A percentile compares a stretch with the other conserved stretches of the same genome.
Evolutionary conservation across 2,888 invertebrate species (phyloP).

Genomic region (Drosophila anomelani): DNA sequence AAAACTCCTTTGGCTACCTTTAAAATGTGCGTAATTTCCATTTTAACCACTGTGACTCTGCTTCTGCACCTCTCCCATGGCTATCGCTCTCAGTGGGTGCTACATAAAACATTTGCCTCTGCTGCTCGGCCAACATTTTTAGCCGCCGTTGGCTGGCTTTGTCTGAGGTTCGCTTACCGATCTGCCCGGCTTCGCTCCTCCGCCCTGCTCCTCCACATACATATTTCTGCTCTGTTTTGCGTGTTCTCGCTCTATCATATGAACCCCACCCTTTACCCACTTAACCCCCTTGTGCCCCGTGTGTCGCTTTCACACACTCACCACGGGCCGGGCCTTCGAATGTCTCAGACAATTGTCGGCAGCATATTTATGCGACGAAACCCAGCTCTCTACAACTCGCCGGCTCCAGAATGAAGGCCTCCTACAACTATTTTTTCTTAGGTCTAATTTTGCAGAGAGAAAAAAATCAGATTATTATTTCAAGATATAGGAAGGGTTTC

Average conservation of each 20-base stretch:
- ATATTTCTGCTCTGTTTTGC: constrained; percentile 61
- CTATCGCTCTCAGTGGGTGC: constrained; percentile 58
- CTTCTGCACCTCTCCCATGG: constrained; percentile 49
- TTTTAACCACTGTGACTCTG: constrained; percentile 16
- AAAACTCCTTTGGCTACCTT: neutral
- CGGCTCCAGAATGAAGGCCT: constrained; percentile 17
- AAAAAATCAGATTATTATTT: neutral
- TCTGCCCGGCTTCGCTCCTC: neutral
- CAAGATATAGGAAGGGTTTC: neutral
- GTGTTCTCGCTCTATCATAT: constrained; percentile 46
- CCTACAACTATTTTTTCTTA: constrained; percentile 19
- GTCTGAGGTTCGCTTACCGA: constrained; percentile 48
- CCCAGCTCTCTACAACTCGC: constrained; percentile 27
- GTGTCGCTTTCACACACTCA: constrained; percentile 36
- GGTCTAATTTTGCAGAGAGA: constrained; percentile 13
- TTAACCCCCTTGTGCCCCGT: constrained; percentile 8
- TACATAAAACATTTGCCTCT: constrained; percentile 67
- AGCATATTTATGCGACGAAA: constrained; percentile 69
- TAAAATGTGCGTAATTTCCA: constrained; percentile 2
- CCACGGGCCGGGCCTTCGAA: constrained; percentile 41
- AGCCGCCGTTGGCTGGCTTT: constrained; percentile 56
- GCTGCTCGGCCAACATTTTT: constrained; percentile 66
- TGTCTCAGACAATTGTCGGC: constrained; percentile 67
- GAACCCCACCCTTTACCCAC: constrained; percentile 3
- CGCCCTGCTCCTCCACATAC: constrained; percentile 7